Conservation (phyloP, 2,888 invertebrate genomes). For the Hypolimnas misippus region DNA sequence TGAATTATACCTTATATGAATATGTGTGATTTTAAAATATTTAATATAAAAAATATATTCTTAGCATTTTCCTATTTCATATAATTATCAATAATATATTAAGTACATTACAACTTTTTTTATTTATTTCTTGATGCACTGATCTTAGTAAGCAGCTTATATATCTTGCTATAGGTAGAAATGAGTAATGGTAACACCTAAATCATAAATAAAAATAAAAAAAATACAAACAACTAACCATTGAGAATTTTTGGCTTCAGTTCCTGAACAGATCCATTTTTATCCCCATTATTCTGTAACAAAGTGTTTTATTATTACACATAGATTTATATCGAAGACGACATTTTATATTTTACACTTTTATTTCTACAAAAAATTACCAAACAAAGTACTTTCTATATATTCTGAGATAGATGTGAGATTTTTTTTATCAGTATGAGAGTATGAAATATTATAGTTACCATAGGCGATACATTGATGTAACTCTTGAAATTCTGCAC, state of each 20-base stretch:
- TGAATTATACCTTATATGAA: too few relatives aligned
- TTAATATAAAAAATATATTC: too few relatives aligned
- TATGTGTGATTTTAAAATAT: too few relatives aligned
- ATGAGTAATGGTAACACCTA: too few relatives aligned
- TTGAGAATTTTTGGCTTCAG: constrained; percentile 80
- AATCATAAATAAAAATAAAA: too few relatives aligned
- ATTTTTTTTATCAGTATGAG: constrained; percentile 32
- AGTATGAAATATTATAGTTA: constrained; percentile 49
- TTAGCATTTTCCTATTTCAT: too few relatives aligned
- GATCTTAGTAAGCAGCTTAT: too few relatives aligned
- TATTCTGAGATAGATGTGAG: background rate
- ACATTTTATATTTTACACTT: background rate
- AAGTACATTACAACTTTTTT: too few relatives aligned
- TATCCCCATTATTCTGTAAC: constrained; percentile 79
- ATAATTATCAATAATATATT: too few relatives aligned
- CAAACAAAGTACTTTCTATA: background rate
- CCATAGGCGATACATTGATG: constrained; percentile 75
- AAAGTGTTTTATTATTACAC: background rate
- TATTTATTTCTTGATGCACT: too few relatives aligned
- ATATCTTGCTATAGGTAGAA: too few relatives aligned
- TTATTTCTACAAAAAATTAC: background rate
- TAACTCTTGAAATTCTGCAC: constrained; percentile 84
- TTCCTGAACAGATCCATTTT: constrained; percentile 79
- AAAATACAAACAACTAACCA: constrained; percentile 64
- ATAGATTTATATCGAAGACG: background rate